Evolutionary conservation across 2,888 invertebrate species (phyloP).

Genomic region (Cryptus viduatorius): DNA sequence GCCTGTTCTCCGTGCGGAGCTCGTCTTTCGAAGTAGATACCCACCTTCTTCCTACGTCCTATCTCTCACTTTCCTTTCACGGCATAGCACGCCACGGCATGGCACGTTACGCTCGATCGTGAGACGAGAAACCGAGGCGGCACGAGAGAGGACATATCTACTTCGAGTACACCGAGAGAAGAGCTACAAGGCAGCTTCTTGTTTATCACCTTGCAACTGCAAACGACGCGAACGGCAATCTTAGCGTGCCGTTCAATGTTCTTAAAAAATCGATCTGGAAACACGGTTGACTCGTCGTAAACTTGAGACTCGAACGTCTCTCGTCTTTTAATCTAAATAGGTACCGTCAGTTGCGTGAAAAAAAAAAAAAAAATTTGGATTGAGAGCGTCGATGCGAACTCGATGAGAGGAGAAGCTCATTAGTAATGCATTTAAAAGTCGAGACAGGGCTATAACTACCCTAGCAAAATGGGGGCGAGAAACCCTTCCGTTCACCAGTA

Average conservation of each 20-base stretch:
- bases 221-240: constrained; percentile 69
- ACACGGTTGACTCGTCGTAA: constrained; percentile 30
- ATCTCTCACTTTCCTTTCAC: constrained; percentile 69
- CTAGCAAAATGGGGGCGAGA: constrained; percentile 32
- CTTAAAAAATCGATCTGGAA: constrained; percentile 34
- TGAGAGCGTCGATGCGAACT: constrained; percentile 17
- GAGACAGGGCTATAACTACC: constrained; percentile 58
- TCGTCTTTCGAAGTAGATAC: constrained; percentile 69
- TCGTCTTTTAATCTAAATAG: neutral
- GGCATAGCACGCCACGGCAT: constrained; percentile 58
- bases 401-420: constrained; percentile 72
- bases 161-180: constrained; percentile 26
- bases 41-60: constrained; percentile 60
- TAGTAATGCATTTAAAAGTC: constrained; percentile 81
- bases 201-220: constrained; percentile 61
- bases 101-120: constrained; percentile 59
- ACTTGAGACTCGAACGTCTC: constrained; percentile 19
- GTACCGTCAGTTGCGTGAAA: neutral
- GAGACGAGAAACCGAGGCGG: constrained; percentile 59
- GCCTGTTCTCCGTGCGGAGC: constrained; percentile 70
- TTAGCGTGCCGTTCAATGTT: constrained; percentile 61
- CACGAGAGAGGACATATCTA: constrained; percentile 67
- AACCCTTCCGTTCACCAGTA: constrained; percentile 76
- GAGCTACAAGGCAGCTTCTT: constrained; percentile 43
- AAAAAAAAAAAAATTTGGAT: neutral